Evolutionary conservation across 2,888 invertebrate genomes (phyloP).

Genomic region (Cheilosia soror): DNA sequence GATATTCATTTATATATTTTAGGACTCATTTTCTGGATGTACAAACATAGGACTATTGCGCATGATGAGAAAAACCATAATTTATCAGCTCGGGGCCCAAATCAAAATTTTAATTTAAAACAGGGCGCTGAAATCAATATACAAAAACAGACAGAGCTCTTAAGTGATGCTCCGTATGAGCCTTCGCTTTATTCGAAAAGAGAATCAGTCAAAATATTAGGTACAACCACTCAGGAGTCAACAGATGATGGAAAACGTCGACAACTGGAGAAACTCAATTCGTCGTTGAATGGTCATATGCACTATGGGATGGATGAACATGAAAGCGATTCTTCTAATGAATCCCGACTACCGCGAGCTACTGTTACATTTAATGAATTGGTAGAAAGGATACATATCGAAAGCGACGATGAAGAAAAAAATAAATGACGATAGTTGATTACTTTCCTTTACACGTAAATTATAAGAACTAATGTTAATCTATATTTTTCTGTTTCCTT

Average conservation of each 20-base stretch:
- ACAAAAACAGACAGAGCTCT: slow-evolving; percentile 15
- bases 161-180: slow-evolving; percentile 5
- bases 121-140: slow-evolving; percentile 20
- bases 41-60: background rate
- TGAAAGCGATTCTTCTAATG: slow-evolving; percentile 45
- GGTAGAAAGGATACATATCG: slow-evolving; percentile 85
- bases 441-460: too few relatives aligned
- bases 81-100: slow-evolving; percentile 5
- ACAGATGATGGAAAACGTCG: slow-evolving; percentile 54
- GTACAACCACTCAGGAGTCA: slow-evolving; percentile 58
- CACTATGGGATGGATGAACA: slow-evolving; percentile 13
- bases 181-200: slow-evolving; percentile 45
- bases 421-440: background rate
- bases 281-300: slow-evolving; percentile 1
- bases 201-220: slow-evolving; percentile 45
- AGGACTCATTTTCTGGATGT: slow-evolving; percentile 40
- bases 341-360: slow-evolving; percentile 82
- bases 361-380: slow-evolving; percentile 86
- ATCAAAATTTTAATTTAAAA: slow-evolving; percentile 48
- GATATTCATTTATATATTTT: background rate
- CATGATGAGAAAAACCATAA: background rate
- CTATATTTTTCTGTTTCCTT: background rate
- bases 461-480: too few relatives aligned
- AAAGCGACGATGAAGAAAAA: slow-evolving; percentile 57
- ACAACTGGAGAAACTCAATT: slow-evolving; percentile 27